Evolutionary conservation across 2,113 vertebrate genomes (phyloP).

Genomic region (Arenaria interpres): DNA sequence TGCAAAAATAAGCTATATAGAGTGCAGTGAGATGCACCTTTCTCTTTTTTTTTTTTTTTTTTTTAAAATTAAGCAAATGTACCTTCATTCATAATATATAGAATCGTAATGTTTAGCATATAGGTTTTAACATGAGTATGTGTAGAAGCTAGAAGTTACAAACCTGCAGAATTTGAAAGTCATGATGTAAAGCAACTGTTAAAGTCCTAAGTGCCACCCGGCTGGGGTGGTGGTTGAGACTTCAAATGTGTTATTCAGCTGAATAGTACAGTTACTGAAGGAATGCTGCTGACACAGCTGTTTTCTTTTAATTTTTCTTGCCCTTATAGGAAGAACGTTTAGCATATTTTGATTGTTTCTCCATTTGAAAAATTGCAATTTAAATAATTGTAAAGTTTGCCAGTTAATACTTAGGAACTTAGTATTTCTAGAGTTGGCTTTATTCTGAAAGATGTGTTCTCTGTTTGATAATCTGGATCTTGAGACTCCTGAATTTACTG

Average conservation of each 20-base stretch:
- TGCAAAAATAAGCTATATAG: not conserved
- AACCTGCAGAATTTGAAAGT: not conserved
- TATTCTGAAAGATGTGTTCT: not conserved
- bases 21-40: not conserved
- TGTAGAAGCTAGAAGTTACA: not conserved
- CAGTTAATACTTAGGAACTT: not conserved
- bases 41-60: not conserved
- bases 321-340: not conserved
- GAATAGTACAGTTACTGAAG: not conserved
- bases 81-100: not conserved
- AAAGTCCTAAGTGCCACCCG: not conserved
- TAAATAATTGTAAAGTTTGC: not conserved
- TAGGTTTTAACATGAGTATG: not conserved
- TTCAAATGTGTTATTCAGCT: not conserved
- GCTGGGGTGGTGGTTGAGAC: not conserved
- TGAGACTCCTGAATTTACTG: not conserved
- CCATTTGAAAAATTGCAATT: not conserved
- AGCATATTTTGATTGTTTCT: not conserved
- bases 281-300: slow-evolving; percentile 32
- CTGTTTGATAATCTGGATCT: not conserved
- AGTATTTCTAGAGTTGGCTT: not conserved
- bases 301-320: not conserved
- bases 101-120: not conserved
- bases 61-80: not conserved
- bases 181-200: not conserved